Base-by-base conservation (phyloP, 2,797 vertebrate genomes). In the Rhinichthys osculus region DNA sequence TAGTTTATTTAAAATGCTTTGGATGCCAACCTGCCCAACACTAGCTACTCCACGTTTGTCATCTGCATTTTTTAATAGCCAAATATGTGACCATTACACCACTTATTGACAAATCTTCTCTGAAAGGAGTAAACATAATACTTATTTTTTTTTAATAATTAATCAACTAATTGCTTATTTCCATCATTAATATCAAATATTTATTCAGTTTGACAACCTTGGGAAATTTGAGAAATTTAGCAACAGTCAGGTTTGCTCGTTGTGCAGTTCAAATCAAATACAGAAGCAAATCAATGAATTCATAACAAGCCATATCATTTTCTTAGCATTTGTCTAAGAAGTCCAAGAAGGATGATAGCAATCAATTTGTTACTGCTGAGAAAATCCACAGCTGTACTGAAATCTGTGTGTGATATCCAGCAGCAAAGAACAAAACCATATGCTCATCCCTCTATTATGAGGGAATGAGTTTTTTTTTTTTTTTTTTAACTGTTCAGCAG, bases 301-400 rank as follows among this genome's bases (percentile, higher is more conserved):
- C 47, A 23, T 80, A 40, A 42, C 47, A 78, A 62, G 9, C 13
- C 78, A 54, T 81, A 89, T 85, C 0, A 72, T 64, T 84, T 52
- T 10, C 52, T 74, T 70, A 40, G 35, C 64, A 30, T 81, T 71
- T 54, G 27, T 40, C 52, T 79, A 54, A 16, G 71, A 44, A 69
- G 19, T 44, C 47, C 7, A 47, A 66, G 17, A 42, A 57, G 50
- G 64, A 44, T 14, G 7, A 78, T 77, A 35, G 38, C 50, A 78
- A 78, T 30, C 14, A 40, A 40, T 84, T 59, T 59, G 13, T 44
- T 42, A 62, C 67, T 71, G 50, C 14, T 79, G 67, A 79, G 67
- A 79, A 59, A 33, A 59, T 35, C 21, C 66, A 85, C 83, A 85
- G 74, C 83, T 78, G 76, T 71, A 59, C 66, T 79, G 76, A 79